A percentile compares a stretch with the other conserved stretches of the same genome.
These are phyloP conservation scores for Philaethria dido DNA, from an alignment of 2,888 invertebrate species.

Conservation along the genomic window DNA sequence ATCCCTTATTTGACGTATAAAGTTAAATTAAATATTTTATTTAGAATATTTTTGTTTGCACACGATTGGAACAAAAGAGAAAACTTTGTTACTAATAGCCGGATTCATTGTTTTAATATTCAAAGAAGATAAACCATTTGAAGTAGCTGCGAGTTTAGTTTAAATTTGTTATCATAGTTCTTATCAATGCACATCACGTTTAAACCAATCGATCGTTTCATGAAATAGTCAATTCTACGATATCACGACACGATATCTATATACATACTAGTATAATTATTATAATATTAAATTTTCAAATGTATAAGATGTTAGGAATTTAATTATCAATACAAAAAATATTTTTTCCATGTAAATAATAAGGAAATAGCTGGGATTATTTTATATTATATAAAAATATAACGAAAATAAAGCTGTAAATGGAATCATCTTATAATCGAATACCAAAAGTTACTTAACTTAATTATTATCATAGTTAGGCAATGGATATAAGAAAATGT, in stretches of 20 bases:
- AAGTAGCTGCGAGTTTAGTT: no score
- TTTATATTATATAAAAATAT: slow-evolving; percentile 1
- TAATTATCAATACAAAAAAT: background rate
- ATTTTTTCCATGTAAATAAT: background rate
- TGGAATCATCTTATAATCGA: background rate
- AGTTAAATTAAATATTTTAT: no score
- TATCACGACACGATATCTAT: background rate
- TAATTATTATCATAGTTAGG: slow-evolving; percentile 7
- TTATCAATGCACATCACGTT: no score
- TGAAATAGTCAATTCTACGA: no score
- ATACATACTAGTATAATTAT: background rate
- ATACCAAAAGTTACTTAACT: background rate
- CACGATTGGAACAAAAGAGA: no score
- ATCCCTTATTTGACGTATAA: no score
- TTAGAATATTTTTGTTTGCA: no score
- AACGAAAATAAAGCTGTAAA: background rate
- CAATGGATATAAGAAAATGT: background rate
- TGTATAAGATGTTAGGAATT: background rate
- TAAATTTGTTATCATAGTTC: no score
- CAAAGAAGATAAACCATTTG: no score
- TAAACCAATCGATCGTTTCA: no score
- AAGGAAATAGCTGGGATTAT: background rate
- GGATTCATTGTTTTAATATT: no score
- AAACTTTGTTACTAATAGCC: no score
- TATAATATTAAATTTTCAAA: background rate